Evolutionary conservation across 2,113 vertebrate genomes (phyloP).

Genomic region (Otus sunia): DNA sequence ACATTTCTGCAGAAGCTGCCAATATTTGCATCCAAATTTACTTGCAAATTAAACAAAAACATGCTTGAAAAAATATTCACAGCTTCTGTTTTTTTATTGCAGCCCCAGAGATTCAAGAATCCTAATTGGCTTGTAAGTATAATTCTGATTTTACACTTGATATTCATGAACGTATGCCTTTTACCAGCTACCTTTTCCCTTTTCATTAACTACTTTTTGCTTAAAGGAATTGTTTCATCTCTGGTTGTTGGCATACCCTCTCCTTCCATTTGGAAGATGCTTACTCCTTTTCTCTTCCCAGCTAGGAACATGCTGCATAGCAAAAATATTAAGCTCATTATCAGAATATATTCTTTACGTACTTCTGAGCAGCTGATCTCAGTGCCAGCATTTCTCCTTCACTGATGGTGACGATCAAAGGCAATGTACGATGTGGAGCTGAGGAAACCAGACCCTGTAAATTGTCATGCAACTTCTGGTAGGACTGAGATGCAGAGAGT

Average conservation of each 20-base stretch:
- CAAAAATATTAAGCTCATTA: not conserved
- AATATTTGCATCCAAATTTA: not conserved
- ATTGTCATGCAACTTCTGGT: not conserved
- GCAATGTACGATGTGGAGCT: not conserved
- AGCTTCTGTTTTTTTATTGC: not conserved
- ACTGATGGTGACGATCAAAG: not conserved
- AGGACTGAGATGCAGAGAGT: not conserved
- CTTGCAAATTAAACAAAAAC: not conserved
- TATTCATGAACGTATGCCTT: not conserved
- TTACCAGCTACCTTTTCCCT: not conserved
- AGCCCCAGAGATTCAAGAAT: not conserved
- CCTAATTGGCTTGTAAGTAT: not conserved
- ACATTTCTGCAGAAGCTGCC: not conserved
- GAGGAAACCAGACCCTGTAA: not conserved
- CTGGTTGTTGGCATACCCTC: not conserved
- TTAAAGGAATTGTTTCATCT: not conserved
- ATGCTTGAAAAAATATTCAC: not conserved
- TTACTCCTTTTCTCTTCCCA: not conserved
- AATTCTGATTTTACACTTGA: constrained; percentile 1
- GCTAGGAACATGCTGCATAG: fast-evolving
- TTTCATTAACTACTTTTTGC: not conserved
- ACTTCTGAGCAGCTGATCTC: not conserved
- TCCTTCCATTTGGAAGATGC: not conserved
- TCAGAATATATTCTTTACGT: not conserved
- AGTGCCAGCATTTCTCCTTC: not conserved